Evolutionary conservation across 2,888 invertebrate genomes (phyloP), one percentile per base, ranked within the genome.

Genomic region (Hoplodrina ambigua): DNA sequence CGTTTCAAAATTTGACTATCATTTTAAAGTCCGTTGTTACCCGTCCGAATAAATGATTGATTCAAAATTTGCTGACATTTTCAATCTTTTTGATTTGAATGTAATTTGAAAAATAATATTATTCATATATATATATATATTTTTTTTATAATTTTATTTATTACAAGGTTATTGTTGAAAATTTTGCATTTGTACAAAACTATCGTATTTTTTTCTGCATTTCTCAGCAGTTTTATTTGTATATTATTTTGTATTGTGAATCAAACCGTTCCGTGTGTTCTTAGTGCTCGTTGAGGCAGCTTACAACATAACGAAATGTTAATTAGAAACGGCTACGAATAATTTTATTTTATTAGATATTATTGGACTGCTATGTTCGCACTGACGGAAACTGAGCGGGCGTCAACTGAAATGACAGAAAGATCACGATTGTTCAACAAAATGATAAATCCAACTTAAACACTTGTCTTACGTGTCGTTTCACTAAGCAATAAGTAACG

Each of bases 271-370:
- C 57, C 61, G 61, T 57, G 41, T 58, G 55, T 60, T 69, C 62
- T 60, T 52, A 61, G 56, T 63, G 67, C 54, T 78, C 56, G 50
- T 64, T 60, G 54, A 64, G 79, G 75, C 67, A 80, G 75, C 75
- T 75, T 25, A 52, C 53, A 54, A 41, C 49, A 25, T 41, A 77
- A 72, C 60, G 72, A 61, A 19, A 50, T 50, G 3, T 53, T n/a
- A 20, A 37, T 33, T 19, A n/a, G 41, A 37, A 25, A 56, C 25
- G 15, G 15, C 49, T 46, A 55, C 46, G 61, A 71, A 44, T 30
- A 64, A 57, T 58, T 52, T 44, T 30, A 56, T 49, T 56, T 25
- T 60, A n/a, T 49, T 46, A 55, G 33, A 13, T 37, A 53, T 4
- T 67, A 50, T 25, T 52, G 20, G 46, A 59, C 50, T 58, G 19